Evolutionary conservation across 1,140 invertebrate species (phyloP).

Genomic region (Cheumatopsyche charites): DNA sequence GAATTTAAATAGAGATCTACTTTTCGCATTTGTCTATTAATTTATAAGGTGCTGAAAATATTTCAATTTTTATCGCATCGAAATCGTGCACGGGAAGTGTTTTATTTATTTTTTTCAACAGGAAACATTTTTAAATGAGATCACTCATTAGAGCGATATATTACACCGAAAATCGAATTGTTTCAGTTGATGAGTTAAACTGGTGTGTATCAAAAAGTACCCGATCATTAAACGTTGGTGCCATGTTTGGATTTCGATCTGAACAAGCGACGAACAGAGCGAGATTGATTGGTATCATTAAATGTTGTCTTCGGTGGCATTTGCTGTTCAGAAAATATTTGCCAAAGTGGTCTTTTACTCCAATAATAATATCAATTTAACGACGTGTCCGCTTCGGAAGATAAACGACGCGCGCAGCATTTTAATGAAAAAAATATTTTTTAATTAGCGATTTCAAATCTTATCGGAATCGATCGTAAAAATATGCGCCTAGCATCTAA

Average conservation of each 20-base stretch:
- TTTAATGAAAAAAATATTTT: neutral
- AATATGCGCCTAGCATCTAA: neutral
- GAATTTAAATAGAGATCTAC: conserved; percentile 18
- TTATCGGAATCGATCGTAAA: too few relatives aligned
- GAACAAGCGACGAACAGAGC: conserved; percentile 8
- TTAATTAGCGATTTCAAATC: too few relatives aligned
- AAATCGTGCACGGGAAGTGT: too few relatives aligned
- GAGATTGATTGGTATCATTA: conserved; percentile 31
- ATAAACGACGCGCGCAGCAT: neutral
- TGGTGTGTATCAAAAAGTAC: neutral
- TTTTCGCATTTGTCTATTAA: conserved; percentile 11
- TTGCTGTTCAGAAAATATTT: conserved; percentile 19
- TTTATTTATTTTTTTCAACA: too few relatives aligned
- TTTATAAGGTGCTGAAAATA: neutral
- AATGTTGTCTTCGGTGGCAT: conserved; percentile 24
- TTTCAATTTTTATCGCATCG: neutral
- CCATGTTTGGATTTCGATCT: neutral
- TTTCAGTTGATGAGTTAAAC: neutral
- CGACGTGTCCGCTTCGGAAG: neutral
- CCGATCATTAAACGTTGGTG: neutral
- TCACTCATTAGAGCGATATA: too few relatives aligned
- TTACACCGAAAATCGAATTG: too few relatives aligned
- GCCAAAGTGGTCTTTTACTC: conserved; percentile 18
- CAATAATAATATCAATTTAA: neutral
- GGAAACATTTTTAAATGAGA: too few relatives aligned